Evolutionary conservation across 2,888 invertebrate genomes (phyloP).

Genomic region (Drosophila anomelani): DNA sequence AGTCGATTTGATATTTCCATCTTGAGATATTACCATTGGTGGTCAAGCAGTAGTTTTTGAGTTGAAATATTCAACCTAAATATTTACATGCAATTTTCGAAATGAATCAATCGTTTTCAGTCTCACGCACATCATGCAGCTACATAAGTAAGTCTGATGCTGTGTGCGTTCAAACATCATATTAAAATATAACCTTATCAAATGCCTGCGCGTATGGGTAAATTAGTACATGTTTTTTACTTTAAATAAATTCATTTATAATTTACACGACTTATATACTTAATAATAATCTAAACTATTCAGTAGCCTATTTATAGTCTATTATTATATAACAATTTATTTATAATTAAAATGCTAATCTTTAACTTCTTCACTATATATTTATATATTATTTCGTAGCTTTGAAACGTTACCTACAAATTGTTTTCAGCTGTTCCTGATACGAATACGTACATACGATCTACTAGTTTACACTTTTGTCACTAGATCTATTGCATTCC

Average conservation of each 20-base stretch:
- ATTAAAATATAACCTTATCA: conserved; percentile 71
- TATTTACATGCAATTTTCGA: conserved; percentile 56
- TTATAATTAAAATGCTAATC: conserved; percentile 75
- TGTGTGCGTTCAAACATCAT: conserved; percentile 40
- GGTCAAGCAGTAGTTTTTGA: conserved; percentile 32
- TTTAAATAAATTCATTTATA: conserved; percentile 72
- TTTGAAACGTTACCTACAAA: conserved; percentile 39
- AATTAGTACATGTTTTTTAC: conserved; percentile 70
- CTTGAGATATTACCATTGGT: conserved; percentile 51
- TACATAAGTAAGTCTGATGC: conserved; percentile 15
- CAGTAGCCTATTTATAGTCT: conserved; percentile 71
- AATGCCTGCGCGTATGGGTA: conserved; percentile 51
- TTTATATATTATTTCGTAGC: conserved; percentile 46
- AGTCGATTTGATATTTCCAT: conserved; percentile 53
- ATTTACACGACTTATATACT: conserved; percentile 73
- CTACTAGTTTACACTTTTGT: conserved; percentile 34
- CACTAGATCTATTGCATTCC: conserved; percentile 28
- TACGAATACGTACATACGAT: conserved; percentile 24
- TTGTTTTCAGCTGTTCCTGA: conserved; percentile 32
- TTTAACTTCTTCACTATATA: conserved; percentile 69
- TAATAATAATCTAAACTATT: conserved; percentile 65
- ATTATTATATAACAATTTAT: conserved; percentile 72
- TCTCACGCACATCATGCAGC: conserved; percentile 63
- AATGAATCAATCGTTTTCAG: conserved; percentile 64
- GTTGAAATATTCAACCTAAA: conserved; percentile 30